phyloP scores from a whole-genome alignment of 2,888 invertebrate genomes.

The Ditula angustiorana region DNA sequence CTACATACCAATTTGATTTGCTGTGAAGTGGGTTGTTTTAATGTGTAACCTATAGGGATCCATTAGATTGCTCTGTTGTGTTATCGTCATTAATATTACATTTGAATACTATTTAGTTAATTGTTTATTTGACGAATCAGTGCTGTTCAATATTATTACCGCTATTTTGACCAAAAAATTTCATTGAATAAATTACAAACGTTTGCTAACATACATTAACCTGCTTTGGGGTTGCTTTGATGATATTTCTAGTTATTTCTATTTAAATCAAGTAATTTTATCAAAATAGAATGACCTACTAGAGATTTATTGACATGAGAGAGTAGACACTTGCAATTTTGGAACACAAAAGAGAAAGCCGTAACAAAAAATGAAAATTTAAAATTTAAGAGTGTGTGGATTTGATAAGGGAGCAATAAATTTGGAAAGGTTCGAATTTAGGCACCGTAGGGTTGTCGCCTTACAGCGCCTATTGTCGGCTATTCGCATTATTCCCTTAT shows the following conservation, averaged over 20 bases:
- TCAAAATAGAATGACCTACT: background rate
- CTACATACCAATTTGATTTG: slow-evolving; percentile 10
- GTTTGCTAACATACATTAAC: too few species aligned
- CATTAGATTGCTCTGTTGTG: background rate
- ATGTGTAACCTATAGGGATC: background rate
- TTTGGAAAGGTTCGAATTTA: slow-evolving; percentile 59
- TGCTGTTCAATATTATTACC: background rate
- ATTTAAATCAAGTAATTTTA: background rate
- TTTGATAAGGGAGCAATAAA: slow-evolving; percentile 77
- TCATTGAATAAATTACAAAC: too few species aligned
- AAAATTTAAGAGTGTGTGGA: slow-evolving; percentile 66
- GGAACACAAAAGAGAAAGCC: background rate
- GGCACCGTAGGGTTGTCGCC: slow-evolving; percentile 70
- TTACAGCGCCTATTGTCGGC: slow-evolving; percentile 76
- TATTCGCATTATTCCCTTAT: slow-evolving; percentile 81
- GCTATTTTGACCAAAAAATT: too few species aligned
- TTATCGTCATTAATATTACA: background rate
- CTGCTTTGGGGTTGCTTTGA: too few species aligned
- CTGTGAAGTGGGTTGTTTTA: slow-evolving; percentile 15
- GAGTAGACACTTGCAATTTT: background rate
- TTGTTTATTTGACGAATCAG: background rate
- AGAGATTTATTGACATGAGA: background rate
- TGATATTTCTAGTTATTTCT: background rate
- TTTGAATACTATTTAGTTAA: background rate
- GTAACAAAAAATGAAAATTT: slow-evolving; percentile 44